Evolutionary conservation across 2,888 invertebrate genomes (phyloP), one percentile per base, ranked within the genome.

Genomic region (Xestia c-nigrum): DNA sequence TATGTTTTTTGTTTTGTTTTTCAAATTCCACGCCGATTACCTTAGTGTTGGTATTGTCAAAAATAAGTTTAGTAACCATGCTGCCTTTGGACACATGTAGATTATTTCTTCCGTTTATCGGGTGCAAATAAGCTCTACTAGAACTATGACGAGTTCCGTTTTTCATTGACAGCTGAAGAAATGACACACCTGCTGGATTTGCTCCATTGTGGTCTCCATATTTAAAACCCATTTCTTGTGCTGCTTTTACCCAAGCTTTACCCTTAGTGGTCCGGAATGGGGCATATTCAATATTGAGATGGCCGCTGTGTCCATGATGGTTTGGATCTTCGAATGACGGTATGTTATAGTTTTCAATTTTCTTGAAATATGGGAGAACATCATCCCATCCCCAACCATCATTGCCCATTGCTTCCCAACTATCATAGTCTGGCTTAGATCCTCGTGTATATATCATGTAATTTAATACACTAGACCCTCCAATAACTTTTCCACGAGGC

Each of bases 401-500:
- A 91, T 98, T 98, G 0, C 98, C 98, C 89, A 97, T 91, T 1
- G 95, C 95, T 21, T 97, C 97, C 99, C 99, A 99, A 7, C 96
- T 94, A 89, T 99, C 98, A 91, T 98, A 99, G 90, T 99, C 98
- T 6, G 96, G 93, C 0, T 97, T 96, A 87, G 97, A 97, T 19
- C 98, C 98, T 81, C 98, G 95, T 0, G 98, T 98, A 89, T 98
- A 98, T 88, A 98, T 97, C 98, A 99, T 98, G 87, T 98, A 98
- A 91, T 99, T 99, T 16, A 98, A 95, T 0, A 98, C 97, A 82
- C 98, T 98, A 14, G 98, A 98, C 3, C 99, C 99, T 10, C 99
- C 99, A 90, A 99, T 97, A 0, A 98, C 98, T 92, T 98, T 98
- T 5, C 98, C 99, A 80, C 98, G 95, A 0, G 98, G 98, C 98